Conservation (phyloP, 1,140 invertebrate species). For the Antheraea pernyi region DNA sequence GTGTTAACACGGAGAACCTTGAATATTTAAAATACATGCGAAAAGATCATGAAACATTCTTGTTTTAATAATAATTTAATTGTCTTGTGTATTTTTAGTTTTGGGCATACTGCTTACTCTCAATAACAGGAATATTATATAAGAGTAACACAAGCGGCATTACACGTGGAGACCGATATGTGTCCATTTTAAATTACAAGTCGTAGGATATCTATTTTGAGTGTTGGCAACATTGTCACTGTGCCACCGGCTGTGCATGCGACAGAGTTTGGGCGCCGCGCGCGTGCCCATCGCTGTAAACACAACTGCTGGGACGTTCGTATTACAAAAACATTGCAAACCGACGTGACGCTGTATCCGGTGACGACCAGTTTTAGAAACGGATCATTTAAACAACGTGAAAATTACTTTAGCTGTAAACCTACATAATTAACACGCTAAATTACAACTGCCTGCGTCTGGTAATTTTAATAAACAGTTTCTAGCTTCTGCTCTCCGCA, state of each 20-base stretch:
- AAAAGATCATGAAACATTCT: too few relatives aligned
- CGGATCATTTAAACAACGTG: conserved; percentile 13
- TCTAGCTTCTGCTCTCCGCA: background rate
- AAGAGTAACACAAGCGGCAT: background rate
- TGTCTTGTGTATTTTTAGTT: too few relatives aligned
- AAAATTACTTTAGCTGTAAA: background rate
- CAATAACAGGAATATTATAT: background rate
- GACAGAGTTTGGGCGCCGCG: conserved; percentile 58
- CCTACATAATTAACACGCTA: background rate
- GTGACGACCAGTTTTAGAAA: conserved; percentile 51
- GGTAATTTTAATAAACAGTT: background rate
- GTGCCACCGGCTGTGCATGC: conserved; percentile 8
- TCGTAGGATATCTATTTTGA: conserved; percentile 58
- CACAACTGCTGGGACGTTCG: conserved; percentile 56
- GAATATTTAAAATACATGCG: too few relatives aligned
- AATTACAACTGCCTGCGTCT: background rate
- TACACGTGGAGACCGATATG: background rate
- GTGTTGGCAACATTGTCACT: conserved; percentile 64
- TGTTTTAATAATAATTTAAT: too few relatives aligned
- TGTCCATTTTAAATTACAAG: background rate
- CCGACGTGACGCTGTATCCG: conserved; percentile 67
- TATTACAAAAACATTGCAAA: conserved; percentile 67
- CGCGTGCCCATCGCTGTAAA: conserved; percentile 62
- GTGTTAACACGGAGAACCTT: too few relatives aligned
- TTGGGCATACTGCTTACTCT: too few relatives aligned